phyloP scores from a whole-genome alignment of 1,140 invertebrate genomes.

The Oscheius sp. region DNA sequence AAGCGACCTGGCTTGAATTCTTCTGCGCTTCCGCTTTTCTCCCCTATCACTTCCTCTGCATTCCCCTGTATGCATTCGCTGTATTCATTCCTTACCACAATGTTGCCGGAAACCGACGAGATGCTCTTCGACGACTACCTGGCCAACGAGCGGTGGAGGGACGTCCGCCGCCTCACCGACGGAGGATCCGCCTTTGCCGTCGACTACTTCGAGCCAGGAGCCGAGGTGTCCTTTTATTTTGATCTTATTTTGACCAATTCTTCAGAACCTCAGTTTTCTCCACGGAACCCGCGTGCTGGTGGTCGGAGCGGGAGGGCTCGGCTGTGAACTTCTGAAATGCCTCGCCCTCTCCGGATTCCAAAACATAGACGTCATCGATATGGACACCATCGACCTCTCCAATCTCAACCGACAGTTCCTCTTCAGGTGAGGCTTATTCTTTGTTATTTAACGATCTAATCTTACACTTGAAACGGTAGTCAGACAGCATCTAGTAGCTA shows the following conservation, averaged over 20 bases:
- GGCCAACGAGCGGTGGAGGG: conserved; percentile 42
- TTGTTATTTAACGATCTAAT: too few relatives aligned
- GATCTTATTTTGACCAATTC: conserved; percentile 22
- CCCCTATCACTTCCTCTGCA: too few relatives aligned
- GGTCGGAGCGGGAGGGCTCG: conserved; percentile 91
- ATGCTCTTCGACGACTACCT: conserved; percentile 5
- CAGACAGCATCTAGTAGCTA: not conserved
- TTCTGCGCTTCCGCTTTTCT: too few relatives aligned
- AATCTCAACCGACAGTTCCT: conserved; percentile 96
- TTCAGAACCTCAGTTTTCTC: conserved; percentile 75
- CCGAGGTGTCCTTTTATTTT: conserved; percentile 24
- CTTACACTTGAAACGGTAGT: not conserved
- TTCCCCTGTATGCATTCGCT: too few relatives aligned
- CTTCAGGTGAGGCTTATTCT: conserved; percentile 67
- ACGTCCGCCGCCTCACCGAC: conserved; percentile 50
- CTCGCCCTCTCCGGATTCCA: conserved; percentile 88
- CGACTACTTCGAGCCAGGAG: conserved; percentile 45
- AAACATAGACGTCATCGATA: conserved; percentile 91
- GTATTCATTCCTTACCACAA: too few relatives aligned
- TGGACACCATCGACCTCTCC: conserved; percentile 96
- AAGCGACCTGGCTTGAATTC: too few relatives aligned
- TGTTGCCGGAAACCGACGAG: too few relatives aligned
- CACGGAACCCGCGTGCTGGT: conserved; percentile 78
- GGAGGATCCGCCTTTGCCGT: conserved; percentile 44
- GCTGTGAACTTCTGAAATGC: conserved; percentile 93